Conservation (phyloP, 64 coral and sea anemone species). For the Porites australiensis region DNA sequence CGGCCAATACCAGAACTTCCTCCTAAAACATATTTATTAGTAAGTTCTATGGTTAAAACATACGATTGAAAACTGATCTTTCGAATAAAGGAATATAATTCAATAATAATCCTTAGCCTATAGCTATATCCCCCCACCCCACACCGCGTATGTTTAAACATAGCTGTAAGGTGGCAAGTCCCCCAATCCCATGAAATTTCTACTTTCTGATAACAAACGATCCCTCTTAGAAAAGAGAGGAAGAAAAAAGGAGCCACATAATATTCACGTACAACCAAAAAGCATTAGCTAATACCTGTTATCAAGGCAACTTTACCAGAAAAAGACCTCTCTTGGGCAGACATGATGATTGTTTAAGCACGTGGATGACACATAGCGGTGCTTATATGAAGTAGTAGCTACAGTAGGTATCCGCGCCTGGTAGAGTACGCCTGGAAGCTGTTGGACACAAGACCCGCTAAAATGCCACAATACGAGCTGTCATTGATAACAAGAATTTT, state of each 20-base stretch:
- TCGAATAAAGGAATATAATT: too few relatives aligned
- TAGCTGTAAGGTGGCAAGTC: too few relatives aligned
- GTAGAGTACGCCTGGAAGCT: neutral
- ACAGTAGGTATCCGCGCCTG: neutral
- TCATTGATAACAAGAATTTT: conserved; percentile 84
- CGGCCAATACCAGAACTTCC: conserved; percentile 52
- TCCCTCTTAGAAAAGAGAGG: too few relatives aligned
- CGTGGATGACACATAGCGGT: neutral
- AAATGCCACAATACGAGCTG: conserved; percentile 97
- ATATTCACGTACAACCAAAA: too few relatives aligned
- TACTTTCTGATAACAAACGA: too few relatives aligned
- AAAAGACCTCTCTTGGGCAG: conserved; percentile 22
- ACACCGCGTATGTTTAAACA: too few relatives aligned
- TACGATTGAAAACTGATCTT: too few relatives aligned
- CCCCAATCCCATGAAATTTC: too few relatives aligned
- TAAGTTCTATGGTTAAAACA: neutral
- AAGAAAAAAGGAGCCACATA: too few relatives aligned
- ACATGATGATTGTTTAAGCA: neutral
- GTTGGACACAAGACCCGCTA: neutral
- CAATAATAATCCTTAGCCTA: too few relatives aligned
- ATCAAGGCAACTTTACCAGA: conserved; percentile 57
- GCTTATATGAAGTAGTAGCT: neutral
- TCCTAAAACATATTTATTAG: neutral
- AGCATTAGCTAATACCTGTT: conserved; percentile 8
- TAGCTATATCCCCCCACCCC: too few relatives aligned